Evolutionary conservation across 2,113 vertebrate genomes (phyloP).

Genomic region (Paratilapia polleni): DNA sequence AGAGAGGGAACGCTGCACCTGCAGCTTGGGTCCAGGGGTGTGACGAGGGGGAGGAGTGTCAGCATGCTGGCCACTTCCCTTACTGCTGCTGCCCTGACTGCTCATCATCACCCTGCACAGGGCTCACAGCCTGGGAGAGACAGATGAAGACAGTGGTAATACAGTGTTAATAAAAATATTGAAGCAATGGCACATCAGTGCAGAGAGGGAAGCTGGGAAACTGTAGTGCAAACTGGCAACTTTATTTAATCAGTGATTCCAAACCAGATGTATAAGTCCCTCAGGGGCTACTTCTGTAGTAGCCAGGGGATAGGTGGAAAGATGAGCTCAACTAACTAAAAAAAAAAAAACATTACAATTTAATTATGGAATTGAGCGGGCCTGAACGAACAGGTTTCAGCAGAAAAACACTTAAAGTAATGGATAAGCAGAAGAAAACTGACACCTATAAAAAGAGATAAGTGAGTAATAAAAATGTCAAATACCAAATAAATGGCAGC

Average conservation of each 20-base stretch:
- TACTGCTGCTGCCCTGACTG: constrained; percentile 82
- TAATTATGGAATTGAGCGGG: not conserved
- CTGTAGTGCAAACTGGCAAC: not conserved
- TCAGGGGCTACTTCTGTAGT: not conserved
- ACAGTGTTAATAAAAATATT: not conserved
- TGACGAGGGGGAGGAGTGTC: constrained; percentile 84
- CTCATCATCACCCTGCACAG: constrained; percentile 91
- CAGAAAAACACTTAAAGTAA: not conserved
- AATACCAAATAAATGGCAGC: too few relatives aligned
- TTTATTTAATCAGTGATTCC: not conserved
- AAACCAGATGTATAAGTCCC: not conserved
- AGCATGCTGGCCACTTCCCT: constrained; percentile 85
- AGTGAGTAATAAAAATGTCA: too few relatives aligned
- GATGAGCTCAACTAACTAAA: not conserved
- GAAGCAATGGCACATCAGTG: not conserved
- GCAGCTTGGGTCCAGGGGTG: constrained; percentile 88
- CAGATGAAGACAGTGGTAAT: constrained; percentile 20
- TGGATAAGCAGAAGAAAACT: not conserved
- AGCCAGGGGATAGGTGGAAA: not conserved
- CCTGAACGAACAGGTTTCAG: not conserved
- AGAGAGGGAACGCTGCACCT: constrained; percentile 94
- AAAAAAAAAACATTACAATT: not conserved
- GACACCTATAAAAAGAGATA: not conserved
- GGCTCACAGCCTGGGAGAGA: constrained; percentile 82
- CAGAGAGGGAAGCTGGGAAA: not conserved